Conservation (phyloP, 2,797 vertebrate genomes). For the Uromys caudimaculatus region DNA sequence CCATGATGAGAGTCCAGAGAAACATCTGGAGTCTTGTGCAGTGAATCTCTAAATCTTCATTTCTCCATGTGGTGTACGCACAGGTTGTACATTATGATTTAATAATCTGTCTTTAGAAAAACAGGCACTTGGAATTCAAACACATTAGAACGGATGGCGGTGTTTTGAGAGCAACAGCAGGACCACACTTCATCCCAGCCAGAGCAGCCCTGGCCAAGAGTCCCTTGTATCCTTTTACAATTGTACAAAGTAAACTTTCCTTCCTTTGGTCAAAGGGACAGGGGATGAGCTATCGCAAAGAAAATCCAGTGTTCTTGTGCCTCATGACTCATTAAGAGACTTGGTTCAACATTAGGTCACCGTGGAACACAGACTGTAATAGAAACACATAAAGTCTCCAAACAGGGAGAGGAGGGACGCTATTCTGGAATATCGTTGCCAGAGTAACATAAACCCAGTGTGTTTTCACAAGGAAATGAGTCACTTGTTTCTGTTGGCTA, state of each 20-base stretch:
- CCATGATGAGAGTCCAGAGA: constrained; percentile 73
- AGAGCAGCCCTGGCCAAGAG: constrained; percentile 40
- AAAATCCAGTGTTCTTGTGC: constrained; percentile 78
- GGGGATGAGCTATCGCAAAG: constrained; percentile 77
- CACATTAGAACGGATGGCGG: constrained; percentile 51
- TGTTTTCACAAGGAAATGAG: constrained; percentile 92
- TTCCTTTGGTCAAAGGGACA: constrained; percentile 76
- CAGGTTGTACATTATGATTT: constrained; percentile 68
- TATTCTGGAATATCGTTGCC: constrained; percentile 89
- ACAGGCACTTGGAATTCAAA: constrained; percentile 63
- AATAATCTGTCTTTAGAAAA: constrained; percentile 74
- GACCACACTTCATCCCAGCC: not conserved
- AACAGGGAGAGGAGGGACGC: constrained; percentile 84
- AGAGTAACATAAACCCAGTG: constrained; percentile 90
- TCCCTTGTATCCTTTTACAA: constrained; percentile 63
- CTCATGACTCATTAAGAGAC: constrained; percentile 85
- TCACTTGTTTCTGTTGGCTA: constrained; percentile 91
- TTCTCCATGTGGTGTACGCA: constrained; percentile 40
- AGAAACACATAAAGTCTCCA: constrained; percentile 87
- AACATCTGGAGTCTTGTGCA: constrained; percentile 76
- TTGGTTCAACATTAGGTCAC: constrained; percentile 89
- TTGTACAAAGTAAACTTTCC: constrained; percentile 73
- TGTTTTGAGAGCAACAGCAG: constrained; percentile 57
- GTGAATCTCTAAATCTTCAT: constrained; percentile 61
- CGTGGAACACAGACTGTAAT: constrained; percentile 85